Percentiles rank a stretch among this genome's conserved stretches.
Conservation (phyloP, 2,797 vertebrate species). For the Neosilurus hyrtlii region DNA sequence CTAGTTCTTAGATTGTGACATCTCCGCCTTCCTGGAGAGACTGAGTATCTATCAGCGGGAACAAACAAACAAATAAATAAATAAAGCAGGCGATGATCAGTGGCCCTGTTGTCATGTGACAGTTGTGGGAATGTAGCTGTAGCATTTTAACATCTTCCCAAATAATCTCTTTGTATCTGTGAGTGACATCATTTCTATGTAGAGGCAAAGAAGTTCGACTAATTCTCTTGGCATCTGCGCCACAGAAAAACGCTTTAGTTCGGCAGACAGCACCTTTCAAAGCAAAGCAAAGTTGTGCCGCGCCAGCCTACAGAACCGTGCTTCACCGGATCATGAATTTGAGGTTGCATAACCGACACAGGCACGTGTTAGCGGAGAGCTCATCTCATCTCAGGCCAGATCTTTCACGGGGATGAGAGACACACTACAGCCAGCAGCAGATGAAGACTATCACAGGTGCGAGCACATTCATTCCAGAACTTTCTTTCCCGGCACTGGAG, state of each 20-base stretch:
- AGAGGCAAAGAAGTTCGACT: no score
- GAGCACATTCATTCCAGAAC: conserved; percentile 22
- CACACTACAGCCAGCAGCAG: conserved; percentile 43
- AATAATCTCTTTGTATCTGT: neutral
- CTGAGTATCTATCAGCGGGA: no score
- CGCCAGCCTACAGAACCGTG: neutral
- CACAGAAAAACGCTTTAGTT: neutral
- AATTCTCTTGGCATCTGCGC: neutral
- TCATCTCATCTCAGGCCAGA: conserved; percentile 41
- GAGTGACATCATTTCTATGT: neutral
- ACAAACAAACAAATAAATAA: neutral
- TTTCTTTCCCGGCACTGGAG: conserved; percentile 1
- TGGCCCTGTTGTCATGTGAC: neutral
- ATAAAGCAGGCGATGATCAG: neutral
- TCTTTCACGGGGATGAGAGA: conserved; percentile 43
- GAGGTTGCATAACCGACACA: conserved; percentile 44
- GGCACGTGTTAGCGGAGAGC: conserved; percentile 42
- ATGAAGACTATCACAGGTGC: conserved; percentile 55
- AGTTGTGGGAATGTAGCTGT: neutral
- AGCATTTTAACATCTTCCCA: neutral
- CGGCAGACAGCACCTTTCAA: neutral
- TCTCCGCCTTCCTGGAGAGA: no score
- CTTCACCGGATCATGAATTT: conserved; percentile 26
- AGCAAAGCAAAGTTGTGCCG: neutral
- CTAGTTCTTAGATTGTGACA: no score